phyloP scores from a whole-genome alignment of 2,888 invertebrate species.

The Anticlea derivata region DNA sequence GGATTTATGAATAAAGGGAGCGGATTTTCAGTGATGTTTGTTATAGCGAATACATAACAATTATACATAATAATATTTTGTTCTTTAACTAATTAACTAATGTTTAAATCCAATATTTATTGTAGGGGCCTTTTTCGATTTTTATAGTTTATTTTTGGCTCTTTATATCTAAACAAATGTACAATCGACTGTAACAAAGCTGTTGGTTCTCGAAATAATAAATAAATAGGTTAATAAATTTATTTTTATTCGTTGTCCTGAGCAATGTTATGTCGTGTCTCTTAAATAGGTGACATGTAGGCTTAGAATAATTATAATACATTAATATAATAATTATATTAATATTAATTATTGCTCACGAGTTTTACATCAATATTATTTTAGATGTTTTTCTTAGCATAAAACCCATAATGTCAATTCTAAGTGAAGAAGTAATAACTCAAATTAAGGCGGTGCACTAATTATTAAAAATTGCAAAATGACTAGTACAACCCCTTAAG shows the following conservation, averaged over 20 bases:
- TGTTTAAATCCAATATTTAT: no score
- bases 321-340: conserved; percentile 12
- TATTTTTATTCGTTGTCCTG: not conserved
- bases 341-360: conserved; percentile 16
- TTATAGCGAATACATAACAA: not conserved
- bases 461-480: conserved; percentile 12
- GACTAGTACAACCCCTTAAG: conserved; percentile 12
- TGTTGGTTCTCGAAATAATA: no score
- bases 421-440: conserved; percentile 8
- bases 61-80: no score
- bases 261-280: not conserved
- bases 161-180: no score
- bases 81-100: no score
- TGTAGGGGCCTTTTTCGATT: conserved; percentile 11
- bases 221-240: no score
- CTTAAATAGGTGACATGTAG: conserved; percentile 3
- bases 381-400: conserved; percentile 5
- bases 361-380: conserved; percentile 1
- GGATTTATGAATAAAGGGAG: no score
- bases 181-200: no score
- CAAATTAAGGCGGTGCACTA: conserved; percentile 9
- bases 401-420: conserved; percentile 8
- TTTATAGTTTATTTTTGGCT: no score
- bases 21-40: no score
- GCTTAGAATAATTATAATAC: conserved; percentile 9